A percentile compares a stretch with the other conserved stretches of the same genome.
phyloP scores from a whole-genome alignment of 2,113 vertebrate species.

The Mesocricetus auratus region DNA sequence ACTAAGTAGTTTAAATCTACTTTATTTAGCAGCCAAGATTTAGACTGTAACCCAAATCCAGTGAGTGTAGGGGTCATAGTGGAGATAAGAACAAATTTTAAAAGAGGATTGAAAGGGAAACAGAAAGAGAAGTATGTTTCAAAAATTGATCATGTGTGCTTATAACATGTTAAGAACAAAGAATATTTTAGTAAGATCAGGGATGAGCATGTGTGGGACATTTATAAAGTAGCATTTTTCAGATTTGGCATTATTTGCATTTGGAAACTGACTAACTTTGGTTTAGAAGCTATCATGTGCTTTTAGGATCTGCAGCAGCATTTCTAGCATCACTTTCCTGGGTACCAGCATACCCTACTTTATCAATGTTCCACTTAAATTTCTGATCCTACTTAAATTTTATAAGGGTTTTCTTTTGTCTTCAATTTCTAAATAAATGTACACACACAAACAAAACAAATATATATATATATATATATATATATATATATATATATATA shows the following conservation, averaged over 20 bases:
- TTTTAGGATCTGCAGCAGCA: not conserved
- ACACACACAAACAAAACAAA: too few relatives aligned
- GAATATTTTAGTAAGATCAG: not conserved
- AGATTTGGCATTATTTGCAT: not conserved
- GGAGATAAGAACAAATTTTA: not conserved
- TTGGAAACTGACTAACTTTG: not conserved
- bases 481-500: too few relatives aligned
- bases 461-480: too few relatives aligned
- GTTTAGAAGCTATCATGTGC: not conserved
- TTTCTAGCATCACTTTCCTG: not conserved
- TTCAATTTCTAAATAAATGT: not conserved
- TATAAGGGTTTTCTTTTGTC: not conserved
- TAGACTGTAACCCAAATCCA: not conserved
- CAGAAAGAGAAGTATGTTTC: not conserved
- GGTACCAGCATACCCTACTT: not conserved
- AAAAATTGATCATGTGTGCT: not conserved
- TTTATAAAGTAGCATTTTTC: not conserved
- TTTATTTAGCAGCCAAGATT: slow-evolving; percentile 12
- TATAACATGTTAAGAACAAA: not conserved
- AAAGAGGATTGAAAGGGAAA: not conserved
- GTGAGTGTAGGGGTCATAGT: not conserved
- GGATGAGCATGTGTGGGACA: not conserved
- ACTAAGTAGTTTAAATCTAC: not conserved
- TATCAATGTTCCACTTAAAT: not conserved
- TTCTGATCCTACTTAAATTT: not conserved